These are phyloP conservation scores for Carcharodon carcharias DNA, from an alignment of 2,797 vertebrate species.

Conservation along the genomic window DNA sequence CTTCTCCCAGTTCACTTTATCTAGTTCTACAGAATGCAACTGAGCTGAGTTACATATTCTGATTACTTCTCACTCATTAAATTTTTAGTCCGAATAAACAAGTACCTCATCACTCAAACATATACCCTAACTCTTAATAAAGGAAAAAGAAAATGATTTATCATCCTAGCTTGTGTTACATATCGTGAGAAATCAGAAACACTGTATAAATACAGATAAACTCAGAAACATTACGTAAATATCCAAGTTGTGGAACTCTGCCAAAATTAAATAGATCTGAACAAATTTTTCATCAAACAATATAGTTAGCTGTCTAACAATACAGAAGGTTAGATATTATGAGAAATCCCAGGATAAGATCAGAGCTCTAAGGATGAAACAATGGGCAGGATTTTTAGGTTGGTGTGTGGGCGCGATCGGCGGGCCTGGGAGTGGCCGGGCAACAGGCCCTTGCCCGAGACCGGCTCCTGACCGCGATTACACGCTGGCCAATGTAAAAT, in stretches of 20 bases:
- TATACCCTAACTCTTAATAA: neutral
- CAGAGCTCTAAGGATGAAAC: neutral
- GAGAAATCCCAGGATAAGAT: neutral
- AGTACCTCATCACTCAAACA: neutral
- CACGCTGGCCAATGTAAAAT: too few species aligned
- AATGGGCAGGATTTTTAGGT: too few species aligned
- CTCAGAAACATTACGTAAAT: neutral
- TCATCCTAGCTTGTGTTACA: neutral
- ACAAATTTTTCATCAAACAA: neutral
- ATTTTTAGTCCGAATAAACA: neutral
- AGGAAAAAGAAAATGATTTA: neutral
- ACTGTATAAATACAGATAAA: slow-evolving; percentile 1
- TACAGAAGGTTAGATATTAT: neutral
- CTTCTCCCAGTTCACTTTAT: neutral
- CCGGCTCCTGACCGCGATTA: too few species aligned
- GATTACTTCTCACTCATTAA: neutral
- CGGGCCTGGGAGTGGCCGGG: too few species aligned
- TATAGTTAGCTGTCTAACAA: neutral
- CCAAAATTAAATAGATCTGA: neutral
- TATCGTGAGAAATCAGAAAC: neutral
- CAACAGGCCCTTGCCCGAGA: too few species aligned
- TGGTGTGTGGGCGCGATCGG: too few species aligned
- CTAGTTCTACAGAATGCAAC: neutral
- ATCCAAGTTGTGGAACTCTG: neutral
- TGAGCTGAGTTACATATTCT: neutral